Conservation (phyloP, 2,888 invertebrate species). For the Nomada flava region DNA sequence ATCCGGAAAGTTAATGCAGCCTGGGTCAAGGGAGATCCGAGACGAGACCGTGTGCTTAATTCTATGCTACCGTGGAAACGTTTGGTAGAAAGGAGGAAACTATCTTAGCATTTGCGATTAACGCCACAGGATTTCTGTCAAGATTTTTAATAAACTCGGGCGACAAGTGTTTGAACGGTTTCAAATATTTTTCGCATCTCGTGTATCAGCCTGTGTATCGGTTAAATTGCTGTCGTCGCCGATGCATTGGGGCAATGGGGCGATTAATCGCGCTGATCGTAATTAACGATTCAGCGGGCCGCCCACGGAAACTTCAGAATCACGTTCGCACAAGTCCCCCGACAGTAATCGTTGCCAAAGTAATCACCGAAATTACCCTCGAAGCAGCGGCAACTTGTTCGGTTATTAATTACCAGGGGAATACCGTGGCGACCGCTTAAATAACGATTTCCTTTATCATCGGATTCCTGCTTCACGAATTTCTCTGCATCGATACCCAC, state of each 20-base stretch:
- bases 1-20: conserved; percentile 65
- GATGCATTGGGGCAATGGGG: conserved; percentile 23
- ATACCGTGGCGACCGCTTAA: conserved; percentile 28
- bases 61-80: conserved; percentile 53
- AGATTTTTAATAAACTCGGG: background rate
- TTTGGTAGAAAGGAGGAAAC: conserved; percentile 12
- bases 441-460: conserved; percentile 46
- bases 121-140: background rate
- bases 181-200: conserved; percentile 59
- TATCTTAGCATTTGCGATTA: conserved; percentile 3
- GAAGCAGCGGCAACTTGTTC: conserved; percentile 48
- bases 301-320: conserved; percentile 55
- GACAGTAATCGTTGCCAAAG: conserved; percentile 50
- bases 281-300: conserved; percentile 57
- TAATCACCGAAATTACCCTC: conserved; percentile 55
- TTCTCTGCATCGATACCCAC: background rate
- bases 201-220: conserved; percentile 48
- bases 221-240: conserved; percentile 63
- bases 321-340: conserved; percentile 31
- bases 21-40: conserved; percentile 26
- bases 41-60: conserved; percentile 56
- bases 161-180: background rate
- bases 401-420: conserved; percentile 51
- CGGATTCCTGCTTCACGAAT: background rate
- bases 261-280: conserved; percentile 60